phyloP scores from a whole-genome alignment of 1,140 invertebrate genomes.

The Apocrypta bakeri region DNA sequence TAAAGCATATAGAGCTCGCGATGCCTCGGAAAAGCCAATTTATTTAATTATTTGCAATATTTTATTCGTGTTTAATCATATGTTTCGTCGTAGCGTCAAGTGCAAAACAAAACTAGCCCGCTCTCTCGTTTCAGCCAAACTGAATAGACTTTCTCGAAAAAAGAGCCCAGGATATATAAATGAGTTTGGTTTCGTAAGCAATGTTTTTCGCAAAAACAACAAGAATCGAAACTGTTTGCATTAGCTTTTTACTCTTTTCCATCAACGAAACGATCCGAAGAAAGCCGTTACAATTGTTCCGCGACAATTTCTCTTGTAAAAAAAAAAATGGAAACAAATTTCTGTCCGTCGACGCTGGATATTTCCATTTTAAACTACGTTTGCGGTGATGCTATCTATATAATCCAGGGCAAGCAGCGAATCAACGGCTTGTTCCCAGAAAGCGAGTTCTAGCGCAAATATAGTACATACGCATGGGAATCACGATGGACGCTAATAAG shows the following conservation, averaged over 20 bases:
- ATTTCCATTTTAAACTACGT: neutral
- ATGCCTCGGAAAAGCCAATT: too few relatives aligned
- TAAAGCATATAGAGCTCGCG: too few relatives aligned
- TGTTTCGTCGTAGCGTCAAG: too few relatives aligned
- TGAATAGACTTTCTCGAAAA: neutral
- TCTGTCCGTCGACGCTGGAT: neutral
- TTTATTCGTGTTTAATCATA: too few relatives aligned
- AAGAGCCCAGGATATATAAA: neutral
- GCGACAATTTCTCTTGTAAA: slow-evolving; percentile 9
- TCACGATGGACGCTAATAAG: neutral
- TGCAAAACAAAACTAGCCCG: too few relatives aligned
- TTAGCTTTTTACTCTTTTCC: neutral
- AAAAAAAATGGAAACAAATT: neutral
- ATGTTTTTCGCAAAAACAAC: neutral
- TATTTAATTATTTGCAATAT: too few relatives aligned
- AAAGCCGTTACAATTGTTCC: neutral
- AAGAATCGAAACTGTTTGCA: neutral
- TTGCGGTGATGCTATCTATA: neutral
- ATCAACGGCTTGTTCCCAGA: neutral
- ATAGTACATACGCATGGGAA: neutral
- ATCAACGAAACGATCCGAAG: neutral
- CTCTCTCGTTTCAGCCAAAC: neutral
- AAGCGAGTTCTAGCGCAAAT: too few relatives aligned
- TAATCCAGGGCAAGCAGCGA: neutral
- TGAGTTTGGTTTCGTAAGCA: neutral